Conservation (phyloP, 1,140 invertebrate genomes). For the Brachystomella parvula region DNA sequence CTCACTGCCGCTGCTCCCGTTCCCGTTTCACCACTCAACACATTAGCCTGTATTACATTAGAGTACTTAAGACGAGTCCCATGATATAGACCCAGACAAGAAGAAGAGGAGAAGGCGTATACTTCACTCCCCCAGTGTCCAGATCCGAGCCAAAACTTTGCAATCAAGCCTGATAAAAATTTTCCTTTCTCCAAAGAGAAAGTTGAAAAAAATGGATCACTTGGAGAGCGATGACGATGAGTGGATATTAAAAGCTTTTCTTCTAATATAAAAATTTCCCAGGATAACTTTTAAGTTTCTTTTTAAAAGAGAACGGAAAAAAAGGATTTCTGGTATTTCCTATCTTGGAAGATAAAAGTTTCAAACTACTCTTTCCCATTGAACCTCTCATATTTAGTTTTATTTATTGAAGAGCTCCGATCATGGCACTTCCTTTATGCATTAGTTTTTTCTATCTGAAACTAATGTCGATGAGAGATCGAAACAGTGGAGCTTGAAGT, state of each 20-base stretch:
- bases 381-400: neutral
- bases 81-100: neutral
- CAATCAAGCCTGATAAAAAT: slow-evolving; percentile 36
- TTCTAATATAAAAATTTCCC: neutral
- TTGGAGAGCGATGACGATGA: slow-evolving; percentile 1
- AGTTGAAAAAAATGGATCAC: slow-evolving; percentile 7
- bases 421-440: neutral
- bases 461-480: neutral
- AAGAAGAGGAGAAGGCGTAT: slow-evolving; percentile 23
- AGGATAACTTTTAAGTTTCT: neutral
- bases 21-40: slow-evolving; percentile 4
- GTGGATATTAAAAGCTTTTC: slow-evolving; percentile 11
- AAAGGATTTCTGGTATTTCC: neutral
- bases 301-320: no score
- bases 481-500: neutral
- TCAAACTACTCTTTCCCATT: neutral
- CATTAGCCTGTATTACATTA: slow-evolving; percentile 17
- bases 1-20: neutral
- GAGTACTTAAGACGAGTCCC: slow-evolving; percentile 4
- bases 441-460: neutral
- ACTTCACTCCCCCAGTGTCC: slow-evolving; percentile 12
- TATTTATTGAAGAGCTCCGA: neutral
- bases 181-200: slow-evolving; percentile 1
- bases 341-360: neutral
- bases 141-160: slow-evolving; percentile 32